Evolutionary conservation across 2,888 invertebrate species (phyloP), one percentile per base, ranked within the genome.

Genomic region (Gari tellinella): DNA sequence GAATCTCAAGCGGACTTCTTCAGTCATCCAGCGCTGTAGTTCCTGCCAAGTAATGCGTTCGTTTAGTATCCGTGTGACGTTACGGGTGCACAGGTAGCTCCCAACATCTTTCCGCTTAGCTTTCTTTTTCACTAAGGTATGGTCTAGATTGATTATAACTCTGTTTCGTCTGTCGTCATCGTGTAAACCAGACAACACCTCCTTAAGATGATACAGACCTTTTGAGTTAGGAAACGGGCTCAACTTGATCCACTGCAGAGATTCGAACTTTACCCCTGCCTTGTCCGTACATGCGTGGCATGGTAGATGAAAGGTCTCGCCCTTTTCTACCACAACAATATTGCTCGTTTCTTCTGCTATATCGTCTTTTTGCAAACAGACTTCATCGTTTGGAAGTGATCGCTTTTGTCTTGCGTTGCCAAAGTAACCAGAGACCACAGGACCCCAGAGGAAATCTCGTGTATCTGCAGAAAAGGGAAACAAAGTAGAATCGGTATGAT

Each of bases 151-250:
- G 7, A 77, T 60, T 10, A 57, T 52, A 10, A 81, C 41, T n/a
- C 82, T 56, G 51, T 86, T 86, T 45, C 56, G 25, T 12, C 37
- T 57, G 23, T 76, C 73, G 17, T 86, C 77, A 40, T 83, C 82
- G 38, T 82, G 78, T 67, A 76, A 73, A 40, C 79, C 84, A 7
- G 77, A 31, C 4, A 72, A 41, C 10, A 86, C 74, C 60, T 86
- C 85, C 40, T 62, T 49, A 0, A 79, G 45, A 10, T 56, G 66
- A 66, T 72, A 64, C 17, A 48, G 23, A 4, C 55, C 60, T 26
- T 56, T 17, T 31, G 62, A 17, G 19, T 65, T 58, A 10, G 67
- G 56, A 31, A 52, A 57, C 12, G 66, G 58, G n/a, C 65, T 43
- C 1, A 82, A 55, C 56, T 70, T 77, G 8, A 77, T 56, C 82